A percentile compares a stretch with the other conserved stretches of the same genome.
phyloP scores from a whole-genome alignment of 2,113 vertebrate species.

The Trochalopteron elliotii region DNA sequence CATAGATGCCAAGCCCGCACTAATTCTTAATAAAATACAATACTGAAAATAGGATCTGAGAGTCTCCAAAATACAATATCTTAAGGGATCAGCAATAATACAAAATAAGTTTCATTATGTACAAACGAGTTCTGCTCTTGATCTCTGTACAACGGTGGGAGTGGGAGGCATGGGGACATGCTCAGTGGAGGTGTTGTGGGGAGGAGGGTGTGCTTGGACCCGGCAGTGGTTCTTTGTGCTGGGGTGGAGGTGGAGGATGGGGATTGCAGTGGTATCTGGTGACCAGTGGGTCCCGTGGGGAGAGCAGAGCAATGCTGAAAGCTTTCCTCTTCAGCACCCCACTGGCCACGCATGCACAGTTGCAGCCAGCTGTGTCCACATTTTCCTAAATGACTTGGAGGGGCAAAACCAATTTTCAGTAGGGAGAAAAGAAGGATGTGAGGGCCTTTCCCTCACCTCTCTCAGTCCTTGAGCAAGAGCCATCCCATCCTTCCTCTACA shows the following conservation, averaged over 20 bases:
- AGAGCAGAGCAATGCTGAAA: neutral
- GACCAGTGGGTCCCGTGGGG: neutral
- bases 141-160: conserved; percentile 78
- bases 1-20: conserved; percentile 75
- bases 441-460: neutral
- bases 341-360: neutral
- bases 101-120: conserved; percentile 86
- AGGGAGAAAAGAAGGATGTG: conserved; percentile 30
- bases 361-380: neutral
- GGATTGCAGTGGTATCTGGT: conserved; percentile 44
- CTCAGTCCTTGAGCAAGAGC: neutral
- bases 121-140: conserved; percentile 83
- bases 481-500: neutral
- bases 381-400: conserved; percentile 1
- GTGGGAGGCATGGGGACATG: conserved; percentile 36
- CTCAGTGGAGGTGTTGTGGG: neutral
- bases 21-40: conserved; percentile 82
- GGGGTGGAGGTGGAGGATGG: neutral
- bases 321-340: neutral
- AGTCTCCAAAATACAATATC: conserved; percentile 84
- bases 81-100: conserved; percentile 80
- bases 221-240: conserved; percentile 60
- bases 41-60: conserved; percentile 74
- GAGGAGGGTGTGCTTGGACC: conserved; percentile 21
- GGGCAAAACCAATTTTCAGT: neutral